Conservation (phyloP, 2,888 invertebrate genomes). For the Psylliodes chrysocephalus region DNA sequence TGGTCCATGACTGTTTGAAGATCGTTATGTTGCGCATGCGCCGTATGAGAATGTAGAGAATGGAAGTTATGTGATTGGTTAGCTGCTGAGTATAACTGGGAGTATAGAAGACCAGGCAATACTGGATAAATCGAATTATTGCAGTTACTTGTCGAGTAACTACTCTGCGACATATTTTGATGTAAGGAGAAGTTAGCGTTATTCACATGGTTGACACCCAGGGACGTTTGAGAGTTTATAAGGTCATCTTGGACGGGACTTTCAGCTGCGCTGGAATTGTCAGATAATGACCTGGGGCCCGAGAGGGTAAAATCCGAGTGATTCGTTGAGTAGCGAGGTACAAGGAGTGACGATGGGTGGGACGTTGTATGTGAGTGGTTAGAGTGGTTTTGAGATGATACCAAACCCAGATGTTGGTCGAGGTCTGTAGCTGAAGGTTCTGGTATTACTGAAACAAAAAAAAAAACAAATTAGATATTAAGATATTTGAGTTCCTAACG, state of each 20-base stretch:
- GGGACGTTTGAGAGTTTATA: constrained; percentile 73
- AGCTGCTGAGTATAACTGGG: constrained; percentile 83
- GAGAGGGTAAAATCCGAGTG: constrained; percentile 74
- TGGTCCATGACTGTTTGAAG: constrained; percentile 82
- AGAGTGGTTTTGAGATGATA: constrained; percentile 68
- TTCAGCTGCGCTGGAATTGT: constrained; percentile 84
- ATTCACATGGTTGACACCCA: constrained; percentile 67
- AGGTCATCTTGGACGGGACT: constrained; percentile 85
- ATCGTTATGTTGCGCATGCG: constrained; percentile 70
- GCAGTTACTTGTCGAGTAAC: constrained; percentile 71
- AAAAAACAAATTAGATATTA: neutral
- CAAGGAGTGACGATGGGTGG: constrained; percentile 68
- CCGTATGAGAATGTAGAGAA: constrained; percentile 73
- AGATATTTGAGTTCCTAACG: neutral
- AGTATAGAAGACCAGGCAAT: constrained; percentile 83
- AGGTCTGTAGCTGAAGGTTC: constrained; percentile 81
- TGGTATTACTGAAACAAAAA: constrained; percentile 73
- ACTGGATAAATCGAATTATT: constrained; percentile 82
- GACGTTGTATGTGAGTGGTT: constrained; percentile 63
- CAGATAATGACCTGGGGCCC: constrained; percentile 81
- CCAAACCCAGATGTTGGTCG: constrained; percentile 77
- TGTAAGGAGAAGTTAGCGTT: constrained; percentile 72
- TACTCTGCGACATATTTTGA: constrained; percentile 60
- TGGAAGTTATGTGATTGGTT: constrained; percentile 80
- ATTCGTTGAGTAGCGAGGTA: constrained; percentile 76